A percentile compares a stretch with the other conserved stretches of the same genome.
Evolutionary conservation across 2,113 vertebrate genomes (phyloP).

Genomic region (Pogona vitticeps): DNA sequence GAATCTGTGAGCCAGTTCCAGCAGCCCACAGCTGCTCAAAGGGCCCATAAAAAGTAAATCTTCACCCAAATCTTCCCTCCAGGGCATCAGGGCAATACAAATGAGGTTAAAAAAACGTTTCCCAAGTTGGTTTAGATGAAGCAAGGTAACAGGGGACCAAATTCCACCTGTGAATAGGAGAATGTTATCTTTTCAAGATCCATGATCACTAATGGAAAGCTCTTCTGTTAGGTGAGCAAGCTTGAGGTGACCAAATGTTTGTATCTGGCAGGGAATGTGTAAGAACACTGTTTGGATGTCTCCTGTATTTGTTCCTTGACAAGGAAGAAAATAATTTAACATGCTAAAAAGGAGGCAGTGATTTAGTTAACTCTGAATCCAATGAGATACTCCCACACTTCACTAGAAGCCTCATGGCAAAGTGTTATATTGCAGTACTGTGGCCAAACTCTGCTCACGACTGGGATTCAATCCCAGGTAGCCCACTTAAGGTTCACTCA

Average conservation of each 20-base stretch:
- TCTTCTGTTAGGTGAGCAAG: background rate
- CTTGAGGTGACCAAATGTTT: background rate
- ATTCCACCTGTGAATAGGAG: background rate
- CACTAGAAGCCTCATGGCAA: too few species aligned
- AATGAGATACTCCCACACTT: too few species aligned
- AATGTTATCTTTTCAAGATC: background rate
- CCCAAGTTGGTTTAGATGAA: background rate
- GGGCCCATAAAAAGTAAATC: too few species aligned
- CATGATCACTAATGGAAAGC: background rate
- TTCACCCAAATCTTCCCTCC: too few species aligned
- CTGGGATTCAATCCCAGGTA: too few species aligned
- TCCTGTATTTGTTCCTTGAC: background rate
- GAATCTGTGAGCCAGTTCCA: background rate
- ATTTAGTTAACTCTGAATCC: too few species aligned
- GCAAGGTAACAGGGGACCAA: background rate
- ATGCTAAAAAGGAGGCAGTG: background rate
- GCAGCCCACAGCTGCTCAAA: too few species aligned
- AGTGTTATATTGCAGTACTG: too few species aligned
- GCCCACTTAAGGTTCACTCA: too few species aligned
- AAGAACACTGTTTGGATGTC: background rate
- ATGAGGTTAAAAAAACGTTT: too few species aligned
- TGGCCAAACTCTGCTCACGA: too few species aligned
- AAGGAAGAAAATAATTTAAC: background rate
- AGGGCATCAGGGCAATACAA: too few species aligned
- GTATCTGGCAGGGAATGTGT: background rate